These are phyloP conservation scores for Criorhina ranunculi DNA, from an alignment of 2,888 invertebrate genomes.

Conservation along the genomic window DNA sequence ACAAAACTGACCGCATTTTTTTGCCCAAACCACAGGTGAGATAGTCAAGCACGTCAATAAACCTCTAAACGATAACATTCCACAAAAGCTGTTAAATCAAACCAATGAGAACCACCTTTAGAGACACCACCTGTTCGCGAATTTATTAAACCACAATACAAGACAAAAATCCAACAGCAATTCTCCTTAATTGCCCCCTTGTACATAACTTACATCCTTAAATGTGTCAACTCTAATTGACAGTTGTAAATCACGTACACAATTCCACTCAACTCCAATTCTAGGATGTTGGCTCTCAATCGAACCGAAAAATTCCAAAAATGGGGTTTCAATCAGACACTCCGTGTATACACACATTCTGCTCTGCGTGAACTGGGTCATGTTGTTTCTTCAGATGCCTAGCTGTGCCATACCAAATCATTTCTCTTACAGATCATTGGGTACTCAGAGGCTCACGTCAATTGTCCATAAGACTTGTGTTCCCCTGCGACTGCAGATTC, in stretches of 20 bases:
- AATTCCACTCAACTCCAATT: constrained; percentile 57
- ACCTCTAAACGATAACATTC: not conserved
- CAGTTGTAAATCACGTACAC: constrained; percentile 72
- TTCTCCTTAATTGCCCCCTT: constrained; percentile 70
- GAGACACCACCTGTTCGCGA: constrained; percentile 43
- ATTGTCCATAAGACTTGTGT: not conserved
- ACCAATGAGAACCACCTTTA: not conserved
- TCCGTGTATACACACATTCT: constrained; percentile 19
- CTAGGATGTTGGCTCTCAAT: constrained; percentile 58
- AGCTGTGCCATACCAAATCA: constrained; percentile 21
- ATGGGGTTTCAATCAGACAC: constrained; percentile 40
- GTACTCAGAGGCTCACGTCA: constrained; percentile 22
- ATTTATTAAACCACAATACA: constrained; percentile 38
- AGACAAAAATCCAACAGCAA: constrained; percentile 49
- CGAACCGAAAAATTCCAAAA: constrained; percentile 26
- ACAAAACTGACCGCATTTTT: not conserved
- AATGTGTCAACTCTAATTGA: constrained; percentile 70
- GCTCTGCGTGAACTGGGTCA: constrained; percentile 37
- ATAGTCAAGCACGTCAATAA: not conserved
- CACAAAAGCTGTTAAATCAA: constrained; percentile 1
- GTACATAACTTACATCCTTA: constrained; percentile 67
- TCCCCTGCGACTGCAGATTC: constrained; percentile 32
- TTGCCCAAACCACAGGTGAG: not conserved
- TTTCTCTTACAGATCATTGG: constrained; percentile 48
- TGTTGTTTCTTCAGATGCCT: constrained; percentile 12